Percentiles rank a stretch among this genome's conserved stretches.
Conservation (phyloP, 2,797 vertebrate species). For the Holocentrus rufus region DNA sequence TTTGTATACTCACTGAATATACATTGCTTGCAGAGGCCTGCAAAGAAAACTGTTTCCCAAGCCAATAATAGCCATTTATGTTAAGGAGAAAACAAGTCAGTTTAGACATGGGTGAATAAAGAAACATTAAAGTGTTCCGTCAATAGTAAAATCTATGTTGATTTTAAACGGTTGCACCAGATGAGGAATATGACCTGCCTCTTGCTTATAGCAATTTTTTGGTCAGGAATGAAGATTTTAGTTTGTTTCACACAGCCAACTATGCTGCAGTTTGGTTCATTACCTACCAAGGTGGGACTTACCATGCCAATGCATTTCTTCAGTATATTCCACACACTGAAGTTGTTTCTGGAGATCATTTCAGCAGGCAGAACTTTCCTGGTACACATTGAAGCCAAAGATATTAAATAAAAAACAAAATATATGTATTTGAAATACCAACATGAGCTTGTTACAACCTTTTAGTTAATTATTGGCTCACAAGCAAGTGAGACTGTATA, state of each 20-base stretch:
- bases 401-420: not conserved
- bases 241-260: not conserved
- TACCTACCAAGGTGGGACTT: conserved; percentile 62
- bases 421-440: not conserved
- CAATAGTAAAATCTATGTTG: not conserved
- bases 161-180: not conserved
- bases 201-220: not conserved
- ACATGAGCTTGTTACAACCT: not conserved
- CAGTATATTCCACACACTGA: conserved; percentile 95
- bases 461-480: not conserved
- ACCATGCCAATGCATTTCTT: conserved; percentile 99
- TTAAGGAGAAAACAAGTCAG: not conserved
- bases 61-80: conserved; percentile 1
- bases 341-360: conserved; percentile 93
- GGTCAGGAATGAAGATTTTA: not conserved
- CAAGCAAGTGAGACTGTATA: not conserved
- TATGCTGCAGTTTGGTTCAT: not conserved
- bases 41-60: not conserved
- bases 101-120: not conserved
- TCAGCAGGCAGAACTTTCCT: conserved; percentile 91
- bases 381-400: conserved; percentile 42
- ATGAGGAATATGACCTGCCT: not conserved
- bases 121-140: conserved; percentile 2
- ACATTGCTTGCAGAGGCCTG: not conserved
- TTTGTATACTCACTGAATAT: not conserved